phyloP scores from a whole-genome alignment of 2,888 invertebrate species.

The Pseudeuparius sepicola region DNA sequence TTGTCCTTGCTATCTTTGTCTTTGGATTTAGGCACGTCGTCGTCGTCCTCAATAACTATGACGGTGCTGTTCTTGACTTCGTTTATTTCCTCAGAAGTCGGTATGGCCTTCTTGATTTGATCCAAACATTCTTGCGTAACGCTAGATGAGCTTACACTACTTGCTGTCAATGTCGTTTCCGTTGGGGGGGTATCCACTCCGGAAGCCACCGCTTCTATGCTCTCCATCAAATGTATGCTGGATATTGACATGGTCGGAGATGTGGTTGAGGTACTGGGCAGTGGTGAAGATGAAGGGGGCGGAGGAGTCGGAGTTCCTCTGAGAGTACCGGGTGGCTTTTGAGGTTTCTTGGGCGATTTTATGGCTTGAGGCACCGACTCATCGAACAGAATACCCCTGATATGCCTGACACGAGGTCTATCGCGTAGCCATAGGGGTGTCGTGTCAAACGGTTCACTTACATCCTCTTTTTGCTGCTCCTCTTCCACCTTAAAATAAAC shows the following conservation, averaged over 20 bases:
- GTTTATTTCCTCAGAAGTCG: conserved; percentile 11
- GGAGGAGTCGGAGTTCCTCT: not conserved
- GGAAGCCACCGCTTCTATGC: conserved; percentile 35
- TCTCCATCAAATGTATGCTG: conserved; percentile 24
- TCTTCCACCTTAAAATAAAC: conserved; percentile 34
- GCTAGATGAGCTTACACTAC: not conserved
- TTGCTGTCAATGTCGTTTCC: too few species aligned
- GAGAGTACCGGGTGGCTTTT: too few species aligned
- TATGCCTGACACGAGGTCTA: conserved; percentile 41
- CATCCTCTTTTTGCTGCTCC: conserved; percentile 25
- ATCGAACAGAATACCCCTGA: conserved; percentile 49
- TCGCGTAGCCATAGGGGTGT: conserved; percentile 53
- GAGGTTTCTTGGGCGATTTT: conserved; percentile 25
- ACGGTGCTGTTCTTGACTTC: conserved; percentile 15
- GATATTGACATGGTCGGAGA: conserved; percentile 17
- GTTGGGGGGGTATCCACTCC: too few species aligned
- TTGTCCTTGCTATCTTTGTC: conserved; percentile 14
- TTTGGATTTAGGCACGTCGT: conserved; percentile 11
- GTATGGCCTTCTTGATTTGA: not conserved
- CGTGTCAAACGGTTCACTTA: conserved; percentile 41
- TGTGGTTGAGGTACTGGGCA: too few species aligned
- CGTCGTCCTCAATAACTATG: conserved; percentile 23
- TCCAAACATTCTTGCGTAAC: not conserved
- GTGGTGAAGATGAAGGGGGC: too few species aligned
- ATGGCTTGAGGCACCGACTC: conserved; percentile 34